phyloP scores from a whole-genome alignment of 2,888 invertebrate genomes.

The Trissonchulus latispiculum region DNA sequence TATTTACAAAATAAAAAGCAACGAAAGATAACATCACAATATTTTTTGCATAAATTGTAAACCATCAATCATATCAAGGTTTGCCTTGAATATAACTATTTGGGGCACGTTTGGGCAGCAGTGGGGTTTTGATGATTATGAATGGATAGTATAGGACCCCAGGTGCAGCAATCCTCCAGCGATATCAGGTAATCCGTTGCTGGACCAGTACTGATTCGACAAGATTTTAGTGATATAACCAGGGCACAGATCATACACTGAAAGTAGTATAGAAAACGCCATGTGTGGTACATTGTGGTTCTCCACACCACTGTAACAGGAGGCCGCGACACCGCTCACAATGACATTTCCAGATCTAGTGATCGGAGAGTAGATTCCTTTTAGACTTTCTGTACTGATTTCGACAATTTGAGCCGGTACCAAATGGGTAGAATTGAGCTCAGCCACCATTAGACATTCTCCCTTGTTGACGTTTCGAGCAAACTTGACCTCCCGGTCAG shows the following conservation, averaged over 20 bases:
- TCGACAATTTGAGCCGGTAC: not conserved
- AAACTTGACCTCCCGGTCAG: not conserved
- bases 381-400: not conserved
- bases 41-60: too few species aligned
- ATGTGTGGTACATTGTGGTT: not conserved
- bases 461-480: not conserved
- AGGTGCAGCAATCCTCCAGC: too few species aligned
- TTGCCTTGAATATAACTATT: too few species aligned
- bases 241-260: too few species aligned
- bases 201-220: too few species aligned
- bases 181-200: too few species aligned
- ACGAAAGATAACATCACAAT: too few species aligned
- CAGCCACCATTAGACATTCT: not conserved
- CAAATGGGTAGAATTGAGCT: not conserved
- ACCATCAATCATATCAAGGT: too few species aligned
- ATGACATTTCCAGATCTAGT: not conserved
- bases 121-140: too few species aligned
- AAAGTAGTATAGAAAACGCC: not conserved
- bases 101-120: too few species aligned
- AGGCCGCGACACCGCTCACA: not conserved
- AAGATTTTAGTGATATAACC: too few species aligned
- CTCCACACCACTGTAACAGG: not conserved
- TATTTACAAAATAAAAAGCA: not conserved
- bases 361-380: not conserved
- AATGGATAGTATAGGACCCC: too few species aligned